phyloP scores from a whole-genome alignment of 92 coral and sea anemone genomes.

The Nematostella vectensis region DNA sequence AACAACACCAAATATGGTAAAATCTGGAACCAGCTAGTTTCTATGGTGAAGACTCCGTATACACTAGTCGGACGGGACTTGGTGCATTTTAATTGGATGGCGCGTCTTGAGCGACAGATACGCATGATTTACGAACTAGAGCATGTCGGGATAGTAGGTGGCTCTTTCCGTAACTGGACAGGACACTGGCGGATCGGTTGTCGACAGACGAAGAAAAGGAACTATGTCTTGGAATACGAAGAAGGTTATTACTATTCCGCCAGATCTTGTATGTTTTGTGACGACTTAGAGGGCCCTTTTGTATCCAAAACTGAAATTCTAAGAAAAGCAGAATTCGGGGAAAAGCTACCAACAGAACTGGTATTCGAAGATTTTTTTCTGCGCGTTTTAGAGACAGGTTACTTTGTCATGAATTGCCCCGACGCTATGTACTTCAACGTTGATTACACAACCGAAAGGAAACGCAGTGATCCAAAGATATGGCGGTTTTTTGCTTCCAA shows the following conservation, averaged over 20 bases:
- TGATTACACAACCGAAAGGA: constrained; percentile 5
- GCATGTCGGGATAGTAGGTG: constrained; percentile 25
- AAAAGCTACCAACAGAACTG: constrained; percentile 15
- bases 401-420: constrained; percentile 30
- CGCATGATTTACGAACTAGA: constrained; percentile 14
- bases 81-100: constrained; percentile 29
- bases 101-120: constrained; percentile 16
- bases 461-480: neutral
- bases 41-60: constrained; percentile 19
- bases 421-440: constrained; percentile 24
- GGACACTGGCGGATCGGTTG: constrained; percentile 33
- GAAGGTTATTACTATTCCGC: constrained; percentile 25
- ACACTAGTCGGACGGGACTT: constrained; percentile 24
- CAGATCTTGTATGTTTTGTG: constrained; percentile 28
- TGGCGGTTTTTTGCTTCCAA: constrained; percentile 22
- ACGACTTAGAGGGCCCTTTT: constrained; percentile 26
- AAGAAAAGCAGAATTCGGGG: constrained; percentile 10
- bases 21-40: constrained; percentile 24
- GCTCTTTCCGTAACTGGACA: constrained; percentile 35
- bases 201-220: constrained; percentile 18
- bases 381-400: constrained; percentile 10
- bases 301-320: constrained; percentile 18
- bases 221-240: constrained; percentile 22
- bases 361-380: constrained; percentile 27
- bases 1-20: constrained; percentile 8